Base-by-base conservation (phyloP, 2,888 invertebrate genomes). In the Crioceris asparagi region DNA sequence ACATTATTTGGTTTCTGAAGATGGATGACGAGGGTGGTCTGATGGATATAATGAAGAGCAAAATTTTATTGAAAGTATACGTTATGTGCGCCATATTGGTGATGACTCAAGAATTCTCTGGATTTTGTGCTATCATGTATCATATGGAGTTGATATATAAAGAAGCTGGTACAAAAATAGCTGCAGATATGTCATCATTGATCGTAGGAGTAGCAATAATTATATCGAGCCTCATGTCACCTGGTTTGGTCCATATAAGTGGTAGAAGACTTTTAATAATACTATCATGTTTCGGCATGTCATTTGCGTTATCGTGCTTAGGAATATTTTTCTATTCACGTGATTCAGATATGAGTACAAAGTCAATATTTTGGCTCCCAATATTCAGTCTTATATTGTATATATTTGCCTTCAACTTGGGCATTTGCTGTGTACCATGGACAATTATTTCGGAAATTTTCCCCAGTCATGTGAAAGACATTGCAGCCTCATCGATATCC, bases 371-470 rank as follows among this genome's bases (percentile, higher is more conserved):
- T 0, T 83, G 79, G 75, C 57, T 86, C 26, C 85, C 85, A 0
- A 70, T 86, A 4, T 58, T 76, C 6, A 75, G 82, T 0, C 61
- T 85, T 26, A 71, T 84, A 2, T 49, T 79, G 12, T 86, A 78
- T 65, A 81, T 83, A 43, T 64, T 77, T 34, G 73, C 79, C 0
- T 85, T 84, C 64, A 79, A 82, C 60, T 67, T 78, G 51, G 84
- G 76, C 1, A 74, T 79, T 34, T 84, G 88, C 6, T 79, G 83
- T 0, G 60, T 86, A 17, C 81, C 84, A 0, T 86, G 85, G 85
- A 79, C 83, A 0, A 75, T 86, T 18, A 74, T 84, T 70, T 79
- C 82, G 1, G 87, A 87, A 59, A 71, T 87, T 62, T 79, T 90
- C 60, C 77, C 88, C 15, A 66, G 76, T 0, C 79, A 82, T 47